Evolutionary conservation across 2,113 vertebrate species (phyloP), one percentile per base, ranked within the genome.

Genomic region (Edolisoma coerulescens): DNA sequence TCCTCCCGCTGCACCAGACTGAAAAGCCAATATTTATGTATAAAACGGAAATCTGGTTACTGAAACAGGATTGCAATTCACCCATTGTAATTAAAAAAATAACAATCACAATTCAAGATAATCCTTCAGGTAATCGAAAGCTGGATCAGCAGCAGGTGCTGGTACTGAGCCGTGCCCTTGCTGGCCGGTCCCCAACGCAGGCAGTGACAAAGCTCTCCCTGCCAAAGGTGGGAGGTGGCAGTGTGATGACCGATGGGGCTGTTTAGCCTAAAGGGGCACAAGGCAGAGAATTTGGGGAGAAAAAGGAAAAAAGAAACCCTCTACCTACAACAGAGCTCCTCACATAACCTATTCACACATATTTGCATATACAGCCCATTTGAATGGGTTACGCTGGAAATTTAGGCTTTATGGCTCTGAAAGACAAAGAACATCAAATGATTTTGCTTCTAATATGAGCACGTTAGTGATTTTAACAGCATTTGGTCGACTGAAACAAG

Each of bases 401-500:
- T 74, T 42, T n/a, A 23, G 35, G 64, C 84, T 92, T 93, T 54
- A 13, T 28, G 41, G 57, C 52, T 93, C 70, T 78, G 76, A 87
- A 60, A 87, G 90, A 78, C 47, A 81, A 82, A 93, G 77, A 65
- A n/a, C 84, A 92, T 59, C 44, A 82, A 91, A 64, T 63, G 20
- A 53, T 96, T 93, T 91, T 90, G 59, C 63, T 87, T 90, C 74
- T 82, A 52, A 68, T 67, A 37, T 52, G 54, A 82, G 61, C 59
- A 32, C 0, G 1, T 68, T 75, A 54, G 61, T 57, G 76, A 95
- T 92, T 96, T 94, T 84, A 86, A 84, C 84, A 93, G 63, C 89
- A 59, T 85, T 93, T 91, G 65, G 61, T 91, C 74, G 83, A 52
- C 82, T 59, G 81, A 90, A 95, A 76, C 60, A 88, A 90, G 93